A percentile compares a stretch with the other conserved stretches of the same genome.
Conservation (phyloP, 1,140 invertebrate genomes). For the Bactericera cockerelli region DNA sequence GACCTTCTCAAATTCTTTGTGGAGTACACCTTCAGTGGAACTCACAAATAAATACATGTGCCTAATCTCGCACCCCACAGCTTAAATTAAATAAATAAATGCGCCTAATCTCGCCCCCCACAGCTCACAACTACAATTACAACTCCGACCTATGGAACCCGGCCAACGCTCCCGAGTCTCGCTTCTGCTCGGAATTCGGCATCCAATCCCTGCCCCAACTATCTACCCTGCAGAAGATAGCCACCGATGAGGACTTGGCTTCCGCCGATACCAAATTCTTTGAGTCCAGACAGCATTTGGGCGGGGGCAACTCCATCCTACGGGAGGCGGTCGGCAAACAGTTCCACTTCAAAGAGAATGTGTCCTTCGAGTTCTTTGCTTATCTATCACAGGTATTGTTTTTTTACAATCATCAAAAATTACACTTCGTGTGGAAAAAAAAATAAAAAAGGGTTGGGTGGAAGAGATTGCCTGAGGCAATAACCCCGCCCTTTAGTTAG, state of each 20-base stretch:
- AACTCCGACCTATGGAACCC: slow-evolving; percentile 61
- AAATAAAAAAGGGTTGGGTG: too few species aligned
- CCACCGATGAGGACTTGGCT: slow-evolving; percentile 39
- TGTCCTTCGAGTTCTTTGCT: slow-evolving; percentile 37
- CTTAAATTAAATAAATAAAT: too few species aligned
- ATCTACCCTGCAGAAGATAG: slow-evolving; percentile 39
- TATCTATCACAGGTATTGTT: slow-evolving; percentile 49
- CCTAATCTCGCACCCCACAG: too few species aligned
- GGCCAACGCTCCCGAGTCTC: slow-evolving; percentile 53
- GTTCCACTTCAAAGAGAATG: background rate
- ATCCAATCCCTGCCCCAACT: slow-evolving; percentile 73
- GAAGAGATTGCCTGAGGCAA: too few species aligned
- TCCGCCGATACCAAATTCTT: slow-evolving; percentile 41
- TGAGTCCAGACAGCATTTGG: slow-evolving; percentile 67
- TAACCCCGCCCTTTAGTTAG: too few species aligned
- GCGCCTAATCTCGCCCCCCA: slow-evolving; percentile 21
- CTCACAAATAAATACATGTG: too few species aligned
- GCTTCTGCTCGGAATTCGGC: slow-evolving; percentile 95
- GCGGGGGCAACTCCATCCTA: slow-evolving; percentile 38
- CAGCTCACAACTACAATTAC: slow-evolving; percentile 89
- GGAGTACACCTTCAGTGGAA: too few species aligned
- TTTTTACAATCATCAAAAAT: too few species aligned
- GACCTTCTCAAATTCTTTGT: too few species aligned
- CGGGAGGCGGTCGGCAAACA: background rate
- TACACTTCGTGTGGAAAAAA: too few species aligned